Base-by-base conservation (phyloP, 2,797 vertebrate genomes). In the Danio jaintianensis region DNA sequence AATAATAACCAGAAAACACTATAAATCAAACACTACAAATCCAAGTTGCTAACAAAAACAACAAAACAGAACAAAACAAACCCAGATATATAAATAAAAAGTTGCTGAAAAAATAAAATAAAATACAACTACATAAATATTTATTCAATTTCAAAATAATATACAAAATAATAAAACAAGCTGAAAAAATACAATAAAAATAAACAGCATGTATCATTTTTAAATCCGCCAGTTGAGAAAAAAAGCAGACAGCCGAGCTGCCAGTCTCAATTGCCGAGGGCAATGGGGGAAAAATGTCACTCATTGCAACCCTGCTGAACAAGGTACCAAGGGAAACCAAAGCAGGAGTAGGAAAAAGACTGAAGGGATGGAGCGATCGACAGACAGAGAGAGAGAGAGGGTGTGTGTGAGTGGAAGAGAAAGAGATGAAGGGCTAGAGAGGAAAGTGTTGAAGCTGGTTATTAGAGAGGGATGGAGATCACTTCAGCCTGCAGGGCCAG, bases 251-350 rank as follows among this genome's bases (percentile, higher is more conserved):
- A 63, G 64, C 50, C 61, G 22, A 29, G 45, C 55, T 69, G 48
- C 40, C 70, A 61, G 40, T 67, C 63, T 84, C 56, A 13, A 18
- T 78, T 13, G 75, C 79, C 79, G 11, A 53, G 47, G 79, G 79
- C 75, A 71, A 78, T 68, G 9, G 20, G 61, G 76, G 75, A 82
- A 82, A 72, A 78, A 78, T 82, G 81, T 82, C 81, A 82, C 76
- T 82, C 76, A 73, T 52, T 66, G 67, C 68, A 86, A 86, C 85
- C 81, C 85, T 72, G 88, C 85, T 75, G 86, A 62, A 85, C 86
- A 87, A 61, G 62, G 84, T 82, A 85, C 78, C 83, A 75, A 75
- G 86, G 75, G 80, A 55, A 43, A 66, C 8, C 40, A 73, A 79
- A 81, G 84, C 56, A 79, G 82, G 66, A 75, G 47, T 70, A 43